Evolutionary conservation across 1,140 invertebrate genomes (phyloP), one percentile per base, ranked within the genome.

Genomic region (Calliphora vicina): DNA sequence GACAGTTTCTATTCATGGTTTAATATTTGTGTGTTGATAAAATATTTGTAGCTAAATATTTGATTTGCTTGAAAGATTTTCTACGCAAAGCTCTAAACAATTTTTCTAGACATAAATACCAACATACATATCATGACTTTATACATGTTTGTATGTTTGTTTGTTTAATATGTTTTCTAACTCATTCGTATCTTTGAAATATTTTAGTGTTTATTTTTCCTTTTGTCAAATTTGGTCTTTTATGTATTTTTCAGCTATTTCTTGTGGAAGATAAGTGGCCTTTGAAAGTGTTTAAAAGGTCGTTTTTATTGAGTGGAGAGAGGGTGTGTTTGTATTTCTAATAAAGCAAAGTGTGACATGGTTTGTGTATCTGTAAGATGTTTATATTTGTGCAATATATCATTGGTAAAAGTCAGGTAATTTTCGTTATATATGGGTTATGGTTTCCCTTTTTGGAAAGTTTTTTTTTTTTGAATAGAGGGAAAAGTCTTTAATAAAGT

Each of bases 101-200:
- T 76, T 76, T 76, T 76, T 76, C 73, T 42, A 35, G 15, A 76
- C 29, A n/a, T 27, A 57, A 57, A 57, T 15, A 57, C 50, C 15
- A 15, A 57, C 50, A 57, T 57, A 57, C 0, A n/a, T 35, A 57
- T 57, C 35, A 35, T 15, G 50, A 0, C 50, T 57, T 15, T 57
- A 57, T 57, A 57, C 6, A 35, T 35, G 35, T 35, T 35, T 35
- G 35, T 35, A 35, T 35, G 10, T 35, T 35, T 35, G 35, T 35
- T 35, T 35, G 6, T 10, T 35, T 35, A 2, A 35, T 35, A 35
- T 35, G 35, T 35, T 35, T 35, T 35, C 35, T 8, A 35, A 35
- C 35, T 35, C 35, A 35, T 35, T 35, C 35, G 35, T 35, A 35
- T 35, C 35, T 35, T 8, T 35, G 10, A 35, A 35, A 35, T 35